These are phyloP conservation scores for Deilephila elpenor DNA, from an alignment of 2,888 invertebrate species.

Conservation along the genomic window DNA sequence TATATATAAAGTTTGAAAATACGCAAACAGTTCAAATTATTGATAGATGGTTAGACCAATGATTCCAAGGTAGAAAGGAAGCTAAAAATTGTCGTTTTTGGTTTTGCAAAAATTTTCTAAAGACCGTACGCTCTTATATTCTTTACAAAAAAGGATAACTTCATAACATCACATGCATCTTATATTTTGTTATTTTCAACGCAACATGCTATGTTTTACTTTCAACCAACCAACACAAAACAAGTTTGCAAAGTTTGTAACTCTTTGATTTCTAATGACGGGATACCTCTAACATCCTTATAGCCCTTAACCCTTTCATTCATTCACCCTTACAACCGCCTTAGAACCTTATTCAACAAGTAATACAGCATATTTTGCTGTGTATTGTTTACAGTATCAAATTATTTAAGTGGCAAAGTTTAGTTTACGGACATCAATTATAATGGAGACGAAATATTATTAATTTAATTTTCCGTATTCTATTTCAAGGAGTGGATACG, in stretches of 20 bases:
- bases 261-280: constrained; percentile 80
- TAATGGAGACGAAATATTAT: constrained; percentile 56
- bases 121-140: too few species aligned
- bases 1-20: too few species aligned
- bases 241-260: constrained; percentile 53
- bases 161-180: background rate
- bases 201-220: background rate
- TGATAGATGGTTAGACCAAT: too few species aligned
- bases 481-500: constrained; percentile 1
- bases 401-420: constrained; percentile 60
- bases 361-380: background rate
- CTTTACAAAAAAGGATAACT: too few species aligned
- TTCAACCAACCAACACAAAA: constrained; percentile 1
- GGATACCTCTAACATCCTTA: constrained; percentile 74
- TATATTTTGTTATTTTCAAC: background rate
- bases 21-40: too few species aligned
- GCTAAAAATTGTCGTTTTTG: too few species aligned
- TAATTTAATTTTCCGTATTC: constrained; percentile 54
- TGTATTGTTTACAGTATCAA: background rate
- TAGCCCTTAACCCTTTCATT: constrained; percentile 45
- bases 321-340: background rate
- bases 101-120: too few species aligned
- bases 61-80: too few species aligned
- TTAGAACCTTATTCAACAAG: background rate
- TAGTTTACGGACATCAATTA: constrained; percentile 47